Evolutionary conservation across 2,113 vertebrate genomes (phyloP).

Genomic region (Oriolus oriolus): DNA sequence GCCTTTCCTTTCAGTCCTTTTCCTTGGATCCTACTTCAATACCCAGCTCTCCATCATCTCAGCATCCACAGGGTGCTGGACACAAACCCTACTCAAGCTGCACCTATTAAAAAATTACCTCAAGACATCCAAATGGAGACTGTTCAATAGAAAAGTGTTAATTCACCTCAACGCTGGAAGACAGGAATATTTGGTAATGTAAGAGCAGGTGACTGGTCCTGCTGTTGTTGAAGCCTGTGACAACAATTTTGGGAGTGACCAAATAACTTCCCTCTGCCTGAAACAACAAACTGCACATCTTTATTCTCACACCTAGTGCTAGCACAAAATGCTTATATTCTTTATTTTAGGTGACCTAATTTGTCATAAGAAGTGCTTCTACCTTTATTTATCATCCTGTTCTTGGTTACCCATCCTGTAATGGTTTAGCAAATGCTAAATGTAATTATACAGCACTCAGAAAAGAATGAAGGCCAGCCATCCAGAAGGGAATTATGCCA

Average conservation of each 20-base stretch:
- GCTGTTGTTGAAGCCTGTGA: neutral
- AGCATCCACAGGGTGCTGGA: neutral
- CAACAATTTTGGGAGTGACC: neutral
- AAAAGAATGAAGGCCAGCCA: neutral
- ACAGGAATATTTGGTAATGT: neutral
- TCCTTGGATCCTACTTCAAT: neutral
- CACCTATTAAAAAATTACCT: neutral
- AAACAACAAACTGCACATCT: neutral
- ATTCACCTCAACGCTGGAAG: neutral
- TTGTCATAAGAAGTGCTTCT: neutral
- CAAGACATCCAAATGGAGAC: neutral
- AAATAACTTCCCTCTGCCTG: neutral
- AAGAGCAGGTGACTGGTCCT: neutral
- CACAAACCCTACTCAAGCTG: neutral
- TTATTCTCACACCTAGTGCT: neutral
- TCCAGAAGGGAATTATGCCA: slow-evolving; percentile 7
- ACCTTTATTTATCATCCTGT: neutral
- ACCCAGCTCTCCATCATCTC: neutral
- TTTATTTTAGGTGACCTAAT: neutral
- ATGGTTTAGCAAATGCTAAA: neutral
- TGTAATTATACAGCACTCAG: neutral
- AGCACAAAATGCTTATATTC: neutral
- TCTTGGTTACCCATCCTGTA: neutral
- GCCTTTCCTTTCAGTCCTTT: neutral
- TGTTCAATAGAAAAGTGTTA: neutral